Base-by-base conservation (phyloP, 2,888 invertebrate genomes). In the Chymomyza caudatula region DNA sequence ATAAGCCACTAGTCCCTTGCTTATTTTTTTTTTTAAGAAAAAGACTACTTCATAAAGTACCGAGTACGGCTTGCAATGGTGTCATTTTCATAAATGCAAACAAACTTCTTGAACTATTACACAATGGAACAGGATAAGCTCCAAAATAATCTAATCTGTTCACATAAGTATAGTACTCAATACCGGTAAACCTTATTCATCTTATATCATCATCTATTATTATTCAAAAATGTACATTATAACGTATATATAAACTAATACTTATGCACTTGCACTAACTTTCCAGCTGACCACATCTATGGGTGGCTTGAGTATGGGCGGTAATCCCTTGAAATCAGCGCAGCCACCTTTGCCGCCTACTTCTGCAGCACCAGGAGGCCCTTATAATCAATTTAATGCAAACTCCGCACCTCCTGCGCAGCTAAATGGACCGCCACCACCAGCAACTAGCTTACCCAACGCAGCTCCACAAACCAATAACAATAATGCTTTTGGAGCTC, bases 271-370 rank as follows among this genome's bases (percentile, higher is more conserved):
- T 60, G 13, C 49, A 15, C 42, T 15, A 54, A 15, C 52, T 11
- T 60, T 64, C 22, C 53, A 89, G 89, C 69, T 89, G 76, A 73
- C 87, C 53, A 85, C 87, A 70, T 87, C 89, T 6, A 88, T 89
- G 86, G 78, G 88, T 54, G 86, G 87, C 17, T 76, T 89, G 68
- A 81, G 77, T 59, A 73, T 89, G 57, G 74, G 80, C 19, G 68
- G 51, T 37, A 88, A 87, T 70, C 82, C 89, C 6, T 62, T 86
- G 44, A 89, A 89, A 61, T 74, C 76, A 49, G 65, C 65, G 8
- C 72, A 62, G 5, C 71, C 70, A 54, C 65, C 71, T 22, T 54
- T 66, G 4, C 58, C 68, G 63, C 58, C 76, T 42, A 58, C 59
- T 57, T 54, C 67, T 67, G 71, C 52, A 55, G 47, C 54, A 20